Conservation (phyloP, 2,113 vertebrate species). For the Phainopepla nitens region DNA sequence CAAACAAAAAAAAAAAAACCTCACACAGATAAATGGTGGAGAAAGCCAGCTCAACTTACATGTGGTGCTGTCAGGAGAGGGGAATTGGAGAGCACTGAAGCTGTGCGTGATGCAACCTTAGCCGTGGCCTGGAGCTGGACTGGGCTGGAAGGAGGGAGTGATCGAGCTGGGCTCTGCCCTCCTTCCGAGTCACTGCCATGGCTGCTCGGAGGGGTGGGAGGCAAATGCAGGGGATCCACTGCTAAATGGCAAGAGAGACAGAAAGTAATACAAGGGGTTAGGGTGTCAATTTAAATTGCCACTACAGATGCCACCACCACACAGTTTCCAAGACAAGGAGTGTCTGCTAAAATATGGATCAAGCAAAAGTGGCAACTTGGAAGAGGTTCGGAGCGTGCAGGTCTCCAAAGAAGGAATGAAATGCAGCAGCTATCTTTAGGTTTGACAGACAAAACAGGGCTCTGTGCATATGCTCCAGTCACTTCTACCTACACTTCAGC, state of each 20-base stretch:
- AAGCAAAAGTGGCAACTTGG: neutral
- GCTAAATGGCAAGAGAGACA: constrained; percentile 33
- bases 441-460: constrained; percentile 7
- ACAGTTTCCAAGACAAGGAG: neutral
- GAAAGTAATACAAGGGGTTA: neutral
- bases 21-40: neutral
- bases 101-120: constrained; percentile 74
- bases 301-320: neutral
- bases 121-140: constrained; percentile 71
- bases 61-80: constrained; percentile 96
- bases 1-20: fast-evolving
- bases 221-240: constrained; percentile 87
- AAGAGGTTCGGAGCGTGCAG: neutral
- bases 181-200: constrained; percentile 95
- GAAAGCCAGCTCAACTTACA: constrained; percentile 66
- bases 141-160: constrained; percentile 85
- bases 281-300: neutral
- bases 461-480: neutral
- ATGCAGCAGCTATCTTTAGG: neutral
- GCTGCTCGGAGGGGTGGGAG: constrained; percentile 95
- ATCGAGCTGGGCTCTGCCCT: constrained; percentile 88
- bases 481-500: constrained; percentile 9
- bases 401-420: neutral
- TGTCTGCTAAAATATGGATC: neutral
- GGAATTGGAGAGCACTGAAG: constrained; percentile 89